Evolutionary conservation across 53 echinoderm and acorn worm species (phyloP).

Genomic region (Temnopleurus reevesii): DNA sequence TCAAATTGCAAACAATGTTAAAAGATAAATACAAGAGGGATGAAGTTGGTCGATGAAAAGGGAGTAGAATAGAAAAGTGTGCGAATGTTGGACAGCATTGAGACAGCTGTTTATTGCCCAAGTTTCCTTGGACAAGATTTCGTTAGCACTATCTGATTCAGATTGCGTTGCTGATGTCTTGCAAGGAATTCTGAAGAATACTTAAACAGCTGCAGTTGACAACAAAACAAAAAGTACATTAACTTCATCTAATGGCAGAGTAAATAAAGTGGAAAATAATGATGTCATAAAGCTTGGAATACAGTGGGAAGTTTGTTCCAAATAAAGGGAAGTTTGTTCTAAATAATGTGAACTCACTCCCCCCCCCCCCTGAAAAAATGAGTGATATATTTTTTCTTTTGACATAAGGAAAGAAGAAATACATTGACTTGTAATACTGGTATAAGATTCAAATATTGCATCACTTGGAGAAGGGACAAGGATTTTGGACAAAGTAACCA

Average conservation of each 20-base stretch:
- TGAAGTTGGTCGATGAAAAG: not conserved
- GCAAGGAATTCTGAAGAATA: not conserved
- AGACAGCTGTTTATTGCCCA: not conserved
- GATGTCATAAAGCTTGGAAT: not conserved
- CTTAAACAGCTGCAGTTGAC: not conserved
- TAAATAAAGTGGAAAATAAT: not conserved
- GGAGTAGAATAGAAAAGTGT: not conserved
- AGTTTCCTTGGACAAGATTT: conserved; percentile 6
- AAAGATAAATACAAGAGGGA: not conserved
- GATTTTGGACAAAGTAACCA: no score
- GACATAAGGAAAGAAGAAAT: not conserved
- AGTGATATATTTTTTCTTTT: no score
- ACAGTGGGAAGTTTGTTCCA: not conserved
- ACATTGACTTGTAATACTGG: no score
- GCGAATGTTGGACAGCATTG: not conserved
- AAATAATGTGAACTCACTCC: not conserved
- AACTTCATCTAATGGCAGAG: not conserved
- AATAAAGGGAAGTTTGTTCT: not conserved
- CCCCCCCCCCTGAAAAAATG: not conserved
- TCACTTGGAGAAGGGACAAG: no score
- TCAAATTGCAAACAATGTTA: conserved; percentile 7
- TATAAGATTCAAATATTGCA: no score
- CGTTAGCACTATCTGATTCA: not conserved
- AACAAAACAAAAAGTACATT: conserved; percentile 6
- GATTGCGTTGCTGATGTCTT: conserved; percentile 9